Percentiles rank a stretch among this genome's conserved stretches.
phyloP scores from a whole-genome alignment of 1,140 invertebrate genomes.

The Reticulitermes speratus region DNA sequence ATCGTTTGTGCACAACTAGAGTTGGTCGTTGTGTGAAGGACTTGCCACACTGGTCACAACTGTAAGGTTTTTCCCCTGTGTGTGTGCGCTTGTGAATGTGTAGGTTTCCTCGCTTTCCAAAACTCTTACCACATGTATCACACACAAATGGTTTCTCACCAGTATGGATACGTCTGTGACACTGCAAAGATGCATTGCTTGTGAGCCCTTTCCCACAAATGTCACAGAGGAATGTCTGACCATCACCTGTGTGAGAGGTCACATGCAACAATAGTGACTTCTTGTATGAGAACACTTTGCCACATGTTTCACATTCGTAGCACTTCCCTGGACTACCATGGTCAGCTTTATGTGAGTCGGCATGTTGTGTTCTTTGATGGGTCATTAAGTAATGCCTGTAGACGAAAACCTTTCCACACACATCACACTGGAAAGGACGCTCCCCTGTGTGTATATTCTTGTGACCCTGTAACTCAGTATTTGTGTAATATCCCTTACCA shows the following conservation, averaged over 20 bases:
- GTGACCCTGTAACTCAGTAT: conserved; percentile 58
- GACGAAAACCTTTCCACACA: conserved; percentile 55
- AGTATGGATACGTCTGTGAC: conserved; percentile 60
- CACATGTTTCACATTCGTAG: conserved; percentile 27
- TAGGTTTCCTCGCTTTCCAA: conserved; percentile 62
- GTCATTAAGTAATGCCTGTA: conserved; percentile 41
- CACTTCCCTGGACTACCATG: conserved; percentile 16
- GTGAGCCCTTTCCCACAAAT: conserved; percentile 48
- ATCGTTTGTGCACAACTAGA: conserved; percentile 35
- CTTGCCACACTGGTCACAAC: conserved; percentile 40
- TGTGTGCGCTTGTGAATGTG: conserved; percentile 63
- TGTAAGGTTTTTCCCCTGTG: conserved; percentile 65
- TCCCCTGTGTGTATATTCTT: conserved; percentile 58
- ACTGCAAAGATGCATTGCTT: conserved; percentile 51
- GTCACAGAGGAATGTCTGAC: conserved; percentile 53
- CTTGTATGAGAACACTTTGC: conserved; percentile 20
- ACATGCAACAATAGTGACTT: conserved; percentile 19
- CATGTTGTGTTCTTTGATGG: conserved; percentile 39
- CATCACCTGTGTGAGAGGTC: conserved; percentile 35
- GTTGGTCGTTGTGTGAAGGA: conserved; percentile 35
- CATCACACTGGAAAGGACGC: conserved; percentile 53
- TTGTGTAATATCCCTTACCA: conserved; percentile 53
- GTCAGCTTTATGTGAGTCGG: conserved; percentile 43
- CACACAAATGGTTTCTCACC: conserved; percentile 54
- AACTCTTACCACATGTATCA: conserved; percentile 55